Base-by-base conservation (phyloP, 1,140 invertebrate species). In the Nephila pilipes region DNA sequence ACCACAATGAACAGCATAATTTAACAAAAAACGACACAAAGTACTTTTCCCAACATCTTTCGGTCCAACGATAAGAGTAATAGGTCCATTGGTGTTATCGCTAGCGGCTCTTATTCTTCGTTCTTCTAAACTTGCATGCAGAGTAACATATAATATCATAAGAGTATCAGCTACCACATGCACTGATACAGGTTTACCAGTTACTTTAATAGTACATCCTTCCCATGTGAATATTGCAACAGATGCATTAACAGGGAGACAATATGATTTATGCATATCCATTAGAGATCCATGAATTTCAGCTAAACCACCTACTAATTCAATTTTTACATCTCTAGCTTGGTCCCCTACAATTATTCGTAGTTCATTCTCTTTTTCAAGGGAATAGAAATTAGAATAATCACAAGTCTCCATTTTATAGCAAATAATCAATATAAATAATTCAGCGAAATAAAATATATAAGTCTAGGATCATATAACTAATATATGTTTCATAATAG, bases 221-320 rank as follows among this genome's bases (percentile, higher is more conserved):
- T 99, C 98, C 97, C 98, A 99, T 12, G 99, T 99, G 94, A 98
- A 99, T 1, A 99, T 97, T 0, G 99, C 99, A 22, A 99, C 97
- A 96, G 87, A 94, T 46, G 85, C 60, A 94, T 94, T 94, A 14
- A 97, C 96, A 29, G 97, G 96, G 95, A 99, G 99, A 94, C 97
- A 97, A 95, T 99, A 99, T 22, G 97, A 97, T 96, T 98, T 99
- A 32, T 98, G 98, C 95, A 98, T 98, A 0, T 99, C 98, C 92
- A 99, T 95, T 96, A 99, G 99, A 0, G 98, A 98, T 0, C 99
- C 99, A 96, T 99, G 99, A 80, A 99, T 97, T 96, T 99, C 99
- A 0, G 98, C 99, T 94, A 97, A 96, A 14, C 99, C 99, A 95
- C 96, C 97, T 95, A 98, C 97, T n/a, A 99, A 95, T 97, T 98